Evolutionary conservation across 2,797 vertebrate genomes (phyloP).

Genomic region (Amblyopsis hoosieri): DNA sequence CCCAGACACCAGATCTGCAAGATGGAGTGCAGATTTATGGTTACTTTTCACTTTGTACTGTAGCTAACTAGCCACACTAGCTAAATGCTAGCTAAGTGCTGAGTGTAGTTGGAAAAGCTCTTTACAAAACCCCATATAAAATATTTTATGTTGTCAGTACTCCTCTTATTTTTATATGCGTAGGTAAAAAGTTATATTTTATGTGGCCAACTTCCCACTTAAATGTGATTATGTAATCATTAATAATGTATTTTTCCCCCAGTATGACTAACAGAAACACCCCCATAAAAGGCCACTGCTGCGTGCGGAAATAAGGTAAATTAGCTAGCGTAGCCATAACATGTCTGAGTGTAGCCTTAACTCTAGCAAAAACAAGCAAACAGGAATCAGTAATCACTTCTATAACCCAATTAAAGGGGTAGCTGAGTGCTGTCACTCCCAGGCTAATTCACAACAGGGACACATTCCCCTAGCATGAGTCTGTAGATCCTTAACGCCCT

Average conservation of each 20-base stretch:
- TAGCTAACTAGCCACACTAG: conserved; percentile 9
- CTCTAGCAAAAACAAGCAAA: conserved; percentile 66
- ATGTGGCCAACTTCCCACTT: too few species aligned
- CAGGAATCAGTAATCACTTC: conserved; percentile 47
- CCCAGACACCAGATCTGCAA: conserved; percentile 95
- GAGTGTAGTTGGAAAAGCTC: too few species aligned
- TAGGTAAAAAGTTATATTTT: conserved; percentile 49
- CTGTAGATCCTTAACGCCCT: conserved; percentile 35
- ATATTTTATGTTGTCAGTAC: too few species aligned
- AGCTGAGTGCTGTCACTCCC: conserved; percentile 40
- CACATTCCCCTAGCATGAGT: conserved; percentile 44
- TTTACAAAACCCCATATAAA: too few species aligned
- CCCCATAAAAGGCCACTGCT: conserved; percentile 22
- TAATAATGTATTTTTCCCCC: too few species aligned
- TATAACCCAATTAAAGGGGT: conserved; percentile 59
- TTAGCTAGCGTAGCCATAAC: conserved; percentile 63
- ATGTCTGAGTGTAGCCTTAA: conserved; percentile 44
- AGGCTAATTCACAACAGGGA: conserved; percentile 39
- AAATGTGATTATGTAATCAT: too few species aligned
- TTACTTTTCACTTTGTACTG: conserved; percentile 25
- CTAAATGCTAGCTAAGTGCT: too few species aligned
- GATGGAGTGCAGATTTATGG: conserved; percentile 25
- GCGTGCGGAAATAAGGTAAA: conserved; percentile 34
- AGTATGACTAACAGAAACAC: conserved; percentile 11
- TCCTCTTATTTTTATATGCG: background rate